Base-by-base conservation (phyloP, 2,113 vertebrate species). In the Asarcornis scutulata region DNA sequence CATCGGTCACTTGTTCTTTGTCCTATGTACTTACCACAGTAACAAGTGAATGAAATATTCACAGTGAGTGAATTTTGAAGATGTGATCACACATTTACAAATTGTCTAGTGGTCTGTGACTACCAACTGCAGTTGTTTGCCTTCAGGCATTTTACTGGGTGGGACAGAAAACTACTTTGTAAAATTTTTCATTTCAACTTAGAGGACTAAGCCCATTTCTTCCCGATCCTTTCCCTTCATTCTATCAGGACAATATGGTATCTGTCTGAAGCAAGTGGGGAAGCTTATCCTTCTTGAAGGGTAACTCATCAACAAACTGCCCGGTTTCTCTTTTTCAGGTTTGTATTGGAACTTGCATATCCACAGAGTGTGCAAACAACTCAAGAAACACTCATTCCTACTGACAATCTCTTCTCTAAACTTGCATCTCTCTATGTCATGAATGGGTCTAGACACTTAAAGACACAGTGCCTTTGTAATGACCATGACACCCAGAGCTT, bases 211-310 rank as follows among this genome's bases (percentile, higher is more conserved):
- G 31, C 4, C 2, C 2, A n/a, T 48, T 87, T 90, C 22, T 55
- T 40, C 26, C 42, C 18, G 42, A 9, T 72, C 17, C 22, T 81
- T n/a, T 88, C n/a, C 29, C 9, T 16, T 58, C 22, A 48, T 34
- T 13, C 18, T 26, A 8, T 21, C 9, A 58, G 44, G 26, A 55
- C 25, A 86, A 67, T 5, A 66, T 0, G 0, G 7, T 25, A 22
- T 25, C 17, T 67, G 77, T 59, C 36, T 46, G 29, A 84, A 82
- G 32, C 11, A 75, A 48, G 9, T 4, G 8, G 26, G 23, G n/a
- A 50, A 64, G 9, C 27, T 55, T 58, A 78, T 16, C 31, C 14
- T 84, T 74, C 21, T 50, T 59, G n/a, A 83, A 46, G 44, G 5
- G 3, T 60, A 88, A 56, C 26, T 73, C 50, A 34, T 26, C 34